Conservation (phyloP, 2,888 invertebrate species). For the Drosophila neotestacea region DNA sequence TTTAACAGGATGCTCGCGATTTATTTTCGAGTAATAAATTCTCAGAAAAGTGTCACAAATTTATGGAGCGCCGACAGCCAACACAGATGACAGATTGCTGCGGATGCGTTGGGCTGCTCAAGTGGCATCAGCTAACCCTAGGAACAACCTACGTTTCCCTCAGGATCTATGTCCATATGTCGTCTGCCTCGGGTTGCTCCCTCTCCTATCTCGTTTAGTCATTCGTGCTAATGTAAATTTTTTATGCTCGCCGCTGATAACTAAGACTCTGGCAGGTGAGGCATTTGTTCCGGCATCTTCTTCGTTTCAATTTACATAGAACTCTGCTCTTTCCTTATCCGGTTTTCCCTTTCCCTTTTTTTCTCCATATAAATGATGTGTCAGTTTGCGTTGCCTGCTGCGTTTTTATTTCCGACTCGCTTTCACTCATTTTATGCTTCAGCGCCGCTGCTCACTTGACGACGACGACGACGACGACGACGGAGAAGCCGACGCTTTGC, state of each 20-base stretch:
- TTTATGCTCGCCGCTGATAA: slow-evolving; percentile 60
- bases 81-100: slow-evolving; percentile 73
- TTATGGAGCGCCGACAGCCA: slow-evolving; percentile 70
- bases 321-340: slow-evolving; percentile 25
- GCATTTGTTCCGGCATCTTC: slow-evolving; percentile 38
- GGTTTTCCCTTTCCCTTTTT: not conserved
- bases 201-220: slow-evolving; percentile 53
- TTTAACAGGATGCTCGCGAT: slow-evolving; percentile 63
- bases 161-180: slow-evolving; percentile 52
- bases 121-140: slow-evolving; percentile 45
- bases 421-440: slow-evolving; percentile 75
- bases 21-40: slow-evolving; percentile 77
- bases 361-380: slow-evolving; percentile 78
- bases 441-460: slow-evolving; percentile 64
- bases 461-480: slow-evolving; percentile 22
- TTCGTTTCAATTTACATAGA: slow-evolving; percentile 81
- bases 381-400: slow-evolving; percentile 77
- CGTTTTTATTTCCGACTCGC: slow-evolving; percentile 73
- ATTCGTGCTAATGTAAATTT: slow-evolving; percentile 70
- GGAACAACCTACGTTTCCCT: not conserved
- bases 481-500: slow-evolving; percentile 48
- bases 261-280: slow-evolving; percentile 51
- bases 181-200: slow-evolving; percentile 5
- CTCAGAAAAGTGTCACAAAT: slow-evolving; percentile 79
- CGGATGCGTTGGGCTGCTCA: slow-evolving; percentile 40